Conservation (phyloP, 2,113 vertebrate genomes). For the Sebastes fasciatus region DNA sequence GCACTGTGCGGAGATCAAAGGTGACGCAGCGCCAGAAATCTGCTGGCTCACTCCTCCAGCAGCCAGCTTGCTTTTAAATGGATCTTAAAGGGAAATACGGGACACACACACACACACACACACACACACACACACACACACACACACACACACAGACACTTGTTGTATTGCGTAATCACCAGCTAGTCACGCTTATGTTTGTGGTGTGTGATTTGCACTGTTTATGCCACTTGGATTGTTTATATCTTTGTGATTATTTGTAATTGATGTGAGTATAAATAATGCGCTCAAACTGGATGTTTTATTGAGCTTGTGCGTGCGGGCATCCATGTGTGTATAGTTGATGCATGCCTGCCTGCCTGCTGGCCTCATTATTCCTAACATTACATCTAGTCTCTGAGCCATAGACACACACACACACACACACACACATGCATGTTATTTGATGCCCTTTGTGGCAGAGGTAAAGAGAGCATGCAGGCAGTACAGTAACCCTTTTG, state of each 20-base stretch:
- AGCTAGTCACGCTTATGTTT: constrained; percentile 11
- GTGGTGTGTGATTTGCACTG: constrained; percentile 18
- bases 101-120: constrained; percentile 17
- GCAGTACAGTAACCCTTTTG: constrained; percentile 47
- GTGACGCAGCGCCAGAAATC: constrained; percentile 56
- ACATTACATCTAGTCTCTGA: constrained; percentile 33
- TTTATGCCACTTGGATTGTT: constrained; percentile 46
- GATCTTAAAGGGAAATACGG: constrained; percentile 52
- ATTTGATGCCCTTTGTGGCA: constrained; percentile 62
- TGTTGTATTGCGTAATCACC: constrained; percentile 28
- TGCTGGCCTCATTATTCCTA: constrained; percentile 52
- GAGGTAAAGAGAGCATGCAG: constrained; percentile 33
- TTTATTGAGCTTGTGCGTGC: constrained; percentile 42
- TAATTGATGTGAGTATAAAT: constrained; percentile 44
- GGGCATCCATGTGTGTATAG: constrained; percentile 44
- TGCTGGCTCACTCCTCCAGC: constrained; percentile 58
- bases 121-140: neutral
- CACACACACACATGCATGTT: constrained; percentile 28
- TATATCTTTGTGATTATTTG: constrained; percentile 57
- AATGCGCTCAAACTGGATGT: constrained; percentile 14
- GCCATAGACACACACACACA: neutral
- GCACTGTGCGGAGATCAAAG: constrained; percentile 57
- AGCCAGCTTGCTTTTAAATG: constrained; percentile 52
- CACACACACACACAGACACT: neutral
- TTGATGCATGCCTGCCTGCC: constrained; percentile 40